Conservation (phyloP, 2,888 invertebrate species). For the Orthosia gothica region DNA sequence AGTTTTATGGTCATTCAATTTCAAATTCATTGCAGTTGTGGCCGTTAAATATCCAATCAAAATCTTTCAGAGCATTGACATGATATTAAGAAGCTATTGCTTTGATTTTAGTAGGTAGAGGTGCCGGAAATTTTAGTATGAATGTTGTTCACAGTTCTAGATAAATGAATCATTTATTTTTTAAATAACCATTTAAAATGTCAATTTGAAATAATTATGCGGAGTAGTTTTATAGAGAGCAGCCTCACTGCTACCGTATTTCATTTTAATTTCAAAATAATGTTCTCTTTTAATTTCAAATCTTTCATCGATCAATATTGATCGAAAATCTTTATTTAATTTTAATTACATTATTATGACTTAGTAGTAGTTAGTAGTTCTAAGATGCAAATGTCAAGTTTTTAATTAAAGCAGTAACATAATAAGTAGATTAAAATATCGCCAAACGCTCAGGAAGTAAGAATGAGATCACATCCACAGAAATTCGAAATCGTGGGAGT, state of each 20-base stretch:
- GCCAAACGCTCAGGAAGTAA: slow-evolving; percentile 60
- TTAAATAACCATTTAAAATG: background rate
- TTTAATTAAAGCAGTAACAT: slow-evolving; percentile 35
- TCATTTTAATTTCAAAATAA: background rate
- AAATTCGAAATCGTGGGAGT: slow-evolving; percentile 67
- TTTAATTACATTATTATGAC: background rate
- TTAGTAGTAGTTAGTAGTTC: too few species aligned
- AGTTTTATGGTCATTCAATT: slow-evolving; percentile 10
- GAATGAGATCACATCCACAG: slow-evolving; percentile 56
- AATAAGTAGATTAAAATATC: slow-evolving; percentile 38
- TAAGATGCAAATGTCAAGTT: slow-evolving; percentile 28
- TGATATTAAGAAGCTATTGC: too few species aligned
- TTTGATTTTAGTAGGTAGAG: too few species aligned
- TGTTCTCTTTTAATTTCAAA: background rate
- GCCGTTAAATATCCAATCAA: background rate
- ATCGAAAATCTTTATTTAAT: background rate
- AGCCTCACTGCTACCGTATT: too few species aligned
- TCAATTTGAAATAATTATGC: background rate
- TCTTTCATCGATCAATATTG: background rate
- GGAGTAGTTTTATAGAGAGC: background rate
- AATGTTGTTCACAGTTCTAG: background rate
- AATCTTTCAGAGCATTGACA: background rate
- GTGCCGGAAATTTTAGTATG: background rate
- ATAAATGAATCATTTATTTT: background rate
- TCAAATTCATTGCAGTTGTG: background rate